Conservation (phyloP, 2,888 invertebrate species). For the Cepaea hortensis region DNA sequence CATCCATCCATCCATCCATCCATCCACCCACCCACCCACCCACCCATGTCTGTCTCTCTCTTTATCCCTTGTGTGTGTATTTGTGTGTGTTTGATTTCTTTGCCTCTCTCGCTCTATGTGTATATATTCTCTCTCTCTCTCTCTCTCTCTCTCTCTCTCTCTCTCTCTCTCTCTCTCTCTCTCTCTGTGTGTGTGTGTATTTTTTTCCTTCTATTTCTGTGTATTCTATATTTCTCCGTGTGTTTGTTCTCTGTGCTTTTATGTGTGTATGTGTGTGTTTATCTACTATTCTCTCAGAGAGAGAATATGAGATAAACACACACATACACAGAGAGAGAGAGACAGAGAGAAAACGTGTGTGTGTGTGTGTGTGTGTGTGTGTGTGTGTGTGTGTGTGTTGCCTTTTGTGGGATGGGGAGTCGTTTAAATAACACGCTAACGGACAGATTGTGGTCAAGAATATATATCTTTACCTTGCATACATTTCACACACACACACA, state of each 20-base stretch:
- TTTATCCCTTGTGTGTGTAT: background rate
- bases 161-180: background rate
- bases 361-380: slow-evolving; percentile 5
- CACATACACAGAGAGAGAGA: no score
- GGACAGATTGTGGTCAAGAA: no score
- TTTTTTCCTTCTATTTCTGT: background rate
- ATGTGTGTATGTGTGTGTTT: background rate
- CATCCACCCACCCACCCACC: no score
- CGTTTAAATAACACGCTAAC: no score
- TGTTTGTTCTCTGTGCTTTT: background rate
- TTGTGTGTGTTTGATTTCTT: background rate
- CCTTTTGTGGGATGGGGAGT: no score
- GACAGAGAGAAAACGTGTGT: no score
- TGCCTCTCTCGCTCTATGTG: background rate
- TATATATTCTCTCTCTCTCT: background rate
- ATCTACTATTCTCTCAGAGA: no score
- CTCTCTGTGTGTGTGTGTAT: background rate
- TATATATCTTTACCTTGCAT: no score
- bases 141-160: background rate
- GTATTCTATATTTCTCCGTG: background rate
- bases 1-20: no score
- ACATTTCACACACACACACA: no score
- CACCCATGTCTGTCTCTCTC: background rate
- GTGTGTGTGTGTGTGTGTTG: background rate
- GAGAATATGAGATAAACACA: no score